Base-by-base conservation (phyloP, 2,797 vertebrate genomes). In the Syngnathus acus region DNA sequence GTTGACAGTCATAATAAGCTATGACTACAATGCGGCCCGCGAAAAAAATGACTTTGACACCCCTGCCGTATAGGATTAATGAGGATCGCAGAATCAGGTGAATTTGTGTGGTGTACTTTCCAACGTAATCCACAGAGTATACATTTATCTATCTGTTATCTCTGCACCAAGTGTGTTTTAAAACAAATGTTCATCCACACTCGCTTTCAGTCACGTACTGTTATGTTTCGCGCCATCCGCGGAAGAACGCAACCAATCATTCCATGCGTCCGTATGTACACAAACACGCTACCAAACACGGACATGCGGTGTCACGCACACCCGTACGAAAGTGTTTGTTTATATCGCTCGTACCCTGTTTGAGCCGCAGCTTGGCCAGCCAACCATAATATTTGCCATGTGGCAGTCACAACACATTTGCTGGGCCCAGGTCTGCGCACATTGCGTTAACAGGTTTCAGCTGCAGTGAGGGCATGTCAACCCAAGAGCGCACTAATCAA, bases 381-480 rank as follows among this genome's bases (percentile, higher is more conserved):
- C 76, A 78, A 76, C 79, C 85, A 75, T 84, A 82, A 83, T 81
- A 79, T 88, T 86, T 84, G 82, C 78, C 84, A 81, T 79, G 82
- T 75, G 75, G 78, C 74, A 83, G 85, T 89, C 86, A 83, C 83
- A 86, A 80, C 78, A 84, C 79, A 74, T 89, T 87, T 79, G 77
- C 71, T 78, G 78, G 67, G 23, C 77, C 65, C 74, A 68, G 72
- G 76, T 81, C 78, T 37, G 37, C 71, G 76, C 82, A 82, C 79
- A 84, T 85, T 58, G 74, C 84, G 84, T 83, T 87, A 90, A 89
- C 89, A 82, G 84, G 81, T 88, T 87, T 86, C 82, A 86, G 80
- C 84, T 84, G 85, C 70, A 80, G 78, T 47, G 74, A 76, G 73
- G 85, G 75, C 82, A 83, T 77, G 87, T 89, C 87, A 84, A 75